A percentile compares a stretch with the other conserved stretches of the same genome.
phyloP scores from a whole-genome alignment of 2,797 vertebrate genomes.

The Emydoidea blandingii region DNA sequence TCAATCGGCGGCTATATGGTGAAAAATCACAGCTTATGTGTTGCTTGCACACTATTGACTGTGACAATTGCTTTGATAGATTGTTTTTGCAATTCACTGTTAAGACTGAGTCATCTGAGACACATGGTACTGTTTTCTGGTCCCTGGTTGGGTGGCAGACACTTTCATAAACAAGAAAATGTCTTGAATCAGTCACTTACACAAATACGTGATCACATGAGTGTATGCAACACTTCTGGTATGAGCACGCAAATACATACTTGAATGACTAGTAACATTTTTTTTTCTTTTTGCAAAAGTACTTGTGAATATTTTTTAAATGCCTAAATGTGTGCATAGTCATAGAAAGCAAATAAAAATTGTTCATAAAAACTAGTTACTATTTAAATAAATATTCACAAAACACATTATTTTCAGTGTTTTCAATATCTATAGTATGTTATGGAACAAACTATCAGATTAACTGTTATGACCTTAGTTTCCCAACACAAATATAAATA shows the following conservation, averaged over 20 bases:
- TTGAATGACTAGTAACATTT: background rate
- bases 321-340: background rate
- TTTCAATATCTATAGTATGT: rapidly evolving
- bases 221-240: background rate
- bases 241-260: background rate
- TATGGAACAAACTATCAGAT: background rate
- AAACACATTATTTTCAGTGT: background rate
- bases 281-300: background rate
- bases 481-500: background rate
- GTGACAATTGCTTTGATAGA: background rate
- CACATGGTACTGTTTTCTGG: rapidly evolving
- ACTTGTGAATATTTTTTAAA: background rate
- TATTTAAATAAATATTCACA: background rate
- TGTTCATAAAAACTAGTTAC: background rate
- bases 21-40: background rate
- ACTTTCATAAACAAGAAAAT: background rate
- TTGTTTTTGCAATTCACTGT: background rate
- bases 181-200: background rate
- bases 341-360: background rate
- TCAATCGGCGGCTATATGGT: background rate
- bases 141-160: rapidly evolving
- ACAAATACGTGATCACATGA: background rate
- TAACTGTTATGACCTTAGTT: background rate
- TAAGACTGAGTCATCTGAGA: background rate
- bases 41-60: background rate